Conservation (phyloP, 2,888 invertebrate species). For the Agrochola macilenta region DNA sequence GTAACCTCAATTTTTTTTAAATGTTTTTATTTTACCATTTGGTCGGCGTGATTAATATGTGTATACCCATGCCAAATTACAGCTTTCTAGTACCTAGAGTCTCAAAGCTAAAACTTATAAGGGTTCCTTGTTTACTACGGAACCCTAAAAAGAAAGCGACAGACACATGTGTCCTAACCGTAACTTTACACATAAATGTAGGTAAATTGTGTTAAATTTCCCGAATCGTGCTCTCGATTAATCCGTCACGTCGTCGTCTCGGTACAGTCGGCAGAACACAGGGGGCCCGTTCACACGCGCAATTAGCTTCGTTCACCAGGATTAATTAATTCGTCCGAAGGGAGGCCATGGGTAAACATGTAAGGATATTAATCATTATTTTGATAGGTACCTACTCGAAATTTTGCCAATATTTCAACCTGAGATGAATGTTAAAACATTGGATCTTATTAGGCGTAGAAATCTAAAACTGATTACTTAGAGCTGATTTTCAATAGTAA, state of each 20-base stretch:
- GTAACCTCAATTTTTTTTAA: too few species aligned
- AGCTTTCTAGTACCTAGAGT: too few species aligned
- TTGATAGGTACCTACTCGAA: slow-evolving; percentile 64
- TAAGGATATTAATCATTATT: slow-evolving; percentile 75
- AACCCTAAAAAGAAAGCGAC: neutral
- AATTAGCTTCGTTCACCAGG: slow-evolving; percentile 79
- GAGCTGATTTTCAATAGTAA: neutral
- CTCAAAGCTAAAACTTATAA: too few species aligned
- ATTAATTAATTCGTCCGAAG: slow-evolving; percentile 80
- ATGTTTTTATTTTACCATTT: too few species aligned
- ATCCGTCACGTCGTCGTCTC: slow-evolving; percentile 69
- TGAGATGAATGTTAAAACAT: slow-evolving; percentile 26
- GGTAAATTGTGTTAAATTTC: slow-evolving; percentile 62
- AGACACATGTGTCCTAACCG: slow-evolving; percentile 15
- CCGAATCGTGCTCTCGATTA: slow-evolving; percentile 60
- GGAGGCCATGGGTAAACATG: slow-evolving; percentile 72
- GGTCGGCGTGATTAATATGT: too few species aligned
- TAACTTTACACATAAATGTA: slow-evolving; percentile 41
- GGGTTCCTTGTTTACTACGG: too few species aligned
- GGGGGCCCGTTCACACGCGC: slow-evolving; percentile 68
- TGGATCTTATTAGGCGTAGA: slow-evolving; percentile 1
- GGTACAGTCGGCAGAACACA: slow-evolving; percentile 52
- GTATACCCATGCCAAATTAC: too few species aligned
- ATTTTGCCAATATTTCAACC: slow-evolving; percentile 57
- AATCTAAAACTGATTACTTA: neutral